Conservation (phyloP, 2,113 vertebrate species). For the Percopsis transmontana region DNA sequence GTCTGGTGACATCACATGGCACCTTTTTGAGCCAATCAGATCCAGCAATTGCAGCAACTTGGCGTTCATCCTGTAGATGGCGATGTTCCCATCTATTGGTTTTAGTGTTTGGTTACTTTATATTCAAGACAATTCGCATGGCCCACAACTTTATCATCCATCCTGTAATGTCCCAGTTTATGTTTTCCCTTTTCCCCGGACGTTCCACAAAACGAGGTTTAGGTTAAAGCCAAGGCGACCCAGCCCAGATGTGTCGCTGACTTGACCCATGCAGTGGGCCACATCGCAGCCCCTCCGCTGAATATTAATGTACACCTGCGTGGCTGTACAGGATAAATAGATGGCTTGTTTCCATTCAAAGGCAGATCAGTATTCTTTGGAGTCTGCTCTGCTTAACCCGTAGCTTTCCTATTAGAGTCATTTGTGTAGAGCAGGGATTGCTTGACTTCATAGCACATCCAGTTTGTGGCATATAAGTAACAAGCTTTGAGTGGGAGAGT, state of each 20-base stretch:
- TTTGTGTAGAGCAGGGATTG: slow-evolving; percentile 19
- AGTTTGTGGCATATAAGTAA: slow-evolving; percentile 3
- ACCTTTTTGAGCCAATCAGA: too few relatives aligned
- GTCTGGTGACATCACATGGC: too few relatives aligned
- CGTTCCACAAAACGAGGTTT: slow-evolving; percentile 45
- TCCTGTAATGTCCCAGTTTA: slow-evolving; percentile 11
- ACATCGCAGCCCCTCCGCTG: slow-evolving; percentile 45
- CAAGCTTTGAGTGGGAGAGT: slow-evolving; percentile 19
- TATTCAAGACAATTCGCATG: neutral
- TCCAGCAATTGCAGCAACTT: too few relatives aligned
- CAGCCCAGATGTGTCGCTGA: slow-evolving; percentile 65
- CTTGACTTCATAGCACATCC: slow-evolving; percentile 27
- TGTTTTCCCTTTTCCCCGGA: slow-evolving; percentile 5
- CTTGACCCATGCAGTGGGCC: slow-evolving; percentile 56
- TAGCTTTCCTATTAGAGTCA: slow-evolving; percentile 28
- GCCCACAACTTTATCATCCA: slow-evolving; percentile 5
- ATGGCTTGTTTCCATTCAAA: slow-evolving; percentile 66
- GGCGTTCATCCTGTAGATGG: too few relatives aligned
- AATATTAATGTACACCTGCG: slow-evolving; percentile 78
- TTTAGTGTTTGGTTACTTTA: too few relatives aligned
- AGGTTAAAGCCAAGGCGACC: slow-evolving; percentile 52
- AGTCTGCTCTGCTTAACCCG: slow-evolving; percentile 44
- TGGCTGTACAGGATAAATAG: slow-evolving; percentile 59
- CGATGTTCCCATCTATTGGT: too few relatives aligned
- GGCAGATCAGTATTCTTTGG: slow-evolving; percentile 39